These are phyloP conservation scores for Styela plicata DNA, from an alignment of 23 tunicate genomes.

Conservation along the genomic window DNA sequence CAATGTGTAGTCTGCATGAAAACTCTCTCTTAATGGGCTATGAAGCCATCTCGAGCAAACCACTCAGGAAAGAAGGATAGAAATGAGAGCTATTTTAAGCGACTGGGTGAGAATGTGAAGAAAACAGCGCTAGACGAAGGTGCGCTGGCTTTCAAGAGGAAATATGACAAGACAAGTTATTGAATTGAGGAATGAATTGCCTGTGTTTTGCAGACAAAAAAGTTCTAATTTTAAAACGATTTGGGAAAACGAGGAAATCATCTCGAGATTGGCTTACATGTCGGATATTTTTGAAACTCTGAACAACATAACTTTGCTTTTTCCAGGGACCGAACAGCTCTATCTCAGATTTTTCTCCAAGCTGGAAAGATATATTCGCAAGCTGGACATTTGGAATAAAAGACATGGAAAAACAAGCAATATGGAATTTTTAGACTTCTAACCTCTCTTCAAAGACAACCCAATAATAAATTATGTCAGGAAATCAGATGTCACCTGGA, in stretches of 20 bases:
- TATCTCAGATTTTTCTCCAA: constrained; percentile 7
- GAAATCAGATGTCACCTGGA: constrained; percentile 52
- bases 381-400: constrained; percentile 69
- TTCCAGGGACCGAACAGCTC: constrained; percentile 38
- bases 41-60: too few species aligned
- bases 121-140: too few species aligned
- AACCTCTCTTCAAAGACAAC: too few species aligned
- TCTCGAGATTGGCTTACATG: constrained; percentile 45
- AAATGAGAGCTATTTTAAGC: too few species aligned
- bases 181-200: constrained; percentile 59
- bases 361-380: constrained; percentile 30
- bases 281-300: constrained; percentile 46
- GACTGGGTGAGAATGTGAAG: too few species aligned
- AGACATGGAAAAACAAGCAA: constrained; percentile 25
- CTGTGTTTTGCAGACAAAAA: constrained; percentile 39
- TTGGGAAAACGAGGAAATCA: constrained; percentile 48
- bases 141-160: too few species aligned
- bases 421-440: constrained; percentile 53
- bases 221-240: constrained; percentile 41
- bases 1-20: too few species aligned
- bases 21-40: too few species aligned
- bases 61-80: too few species aligned
- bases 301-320: constrained; percentile 28
- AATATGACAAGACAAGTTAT: constrained; percentile 62
- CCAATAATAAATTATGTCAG: constrained; percentile 33